Evolutionary conservation across 2,888 invertebrate species (phyloP).

Genomic region (Onthophagus sagittarius): DNA sequence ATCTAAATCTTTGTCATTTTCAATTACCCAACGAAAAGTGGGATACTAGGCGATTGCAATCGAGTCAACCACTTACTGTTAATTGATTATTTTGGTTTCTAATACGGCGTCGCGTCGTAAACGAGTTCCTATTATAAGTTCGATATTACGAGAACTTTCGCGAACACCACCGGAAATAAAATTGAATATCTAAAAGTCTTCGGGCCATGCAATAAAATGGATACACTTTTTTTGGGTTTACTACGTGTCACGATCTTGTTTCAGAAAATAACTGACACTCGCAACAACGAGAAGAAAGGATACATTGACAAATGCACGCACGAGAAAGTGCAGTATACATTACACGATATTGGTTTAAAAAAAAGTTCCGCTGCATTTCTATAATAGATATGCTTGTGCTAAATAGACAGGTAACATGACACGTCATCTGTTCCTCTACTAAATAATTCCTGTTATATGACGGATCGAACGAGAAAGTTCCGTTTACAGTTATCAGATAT

Average conservation of each 20-base stretch:
- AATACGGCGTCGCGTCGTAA: neutral
- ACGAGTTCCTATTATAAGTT: neutral
- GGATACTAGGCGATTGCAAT: neutral
- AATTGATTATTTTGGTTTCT: neutral
- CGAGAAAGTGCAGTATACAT: neutral
- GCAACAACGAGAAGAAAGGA: neutral
- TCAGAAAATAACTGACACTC: neutral
- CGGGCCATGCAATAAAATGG: neutral
- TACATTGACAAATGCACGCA: neutral
- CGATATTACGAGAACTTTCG: neutral
- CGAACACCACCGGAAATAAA: neutral
- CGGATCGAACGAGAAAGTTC: neutral
- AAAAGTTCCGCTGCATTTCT: neutral
- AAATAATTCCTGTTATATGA: neutral
- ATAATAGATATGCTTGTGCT: neutral
- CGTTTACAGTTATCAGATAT: neutral
- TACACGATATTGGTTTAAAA: neutral
- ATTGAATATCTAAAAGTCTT: neutral
- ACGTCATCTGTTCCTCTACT: neutral
- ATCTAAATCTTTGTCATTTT: neutral
- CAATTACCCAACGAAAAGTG: neutral
- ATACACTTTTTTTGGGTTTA: neutral
- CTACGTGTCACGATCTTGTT: neutral
- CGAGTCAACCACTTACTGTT: neutral
- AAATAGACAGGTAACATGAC: neutral